Evolutionary conservation across 2,113 vertebrate species (phyloP), one percentile per base, ranked within the genome.

Genomic region (Morone saxatilis): DNA sequence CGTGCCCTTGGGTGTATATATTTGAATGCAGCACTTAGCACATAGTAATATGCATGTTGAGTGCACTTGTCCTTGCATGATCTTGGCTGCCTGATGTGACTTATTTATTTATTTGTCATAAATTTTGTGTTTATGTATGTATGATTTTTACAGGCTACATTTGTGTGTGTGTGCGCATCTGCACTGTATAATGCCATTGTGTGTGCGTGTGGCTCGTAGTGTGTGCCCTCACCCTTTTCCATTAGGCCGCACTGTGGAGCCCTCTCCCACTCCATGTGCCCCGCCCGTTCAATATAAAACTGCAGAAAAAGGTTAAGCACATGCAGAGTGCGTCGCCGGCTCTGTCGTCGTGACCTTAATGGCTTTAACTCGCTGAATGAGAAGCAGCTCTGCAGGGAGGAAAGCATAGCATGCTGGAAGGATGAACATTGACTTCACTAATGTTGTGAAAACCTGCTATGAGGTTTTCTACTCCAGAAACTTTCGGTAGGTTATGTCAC

Each of bases 281-380:
- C 61, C 36, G 25, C 14, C 45, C 3, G 3, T 20, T 85, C 74
- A 86, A 25, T 68, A 78, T 81, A 80, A 89, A 76, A 80, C 65
- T 71, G 70, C 82, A 71, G 75, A 40, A 76, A 86, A 88, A 89
- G 84, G 85, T 92, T 89, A 92, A 90, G 72, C 59, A 80, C 78
- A 92, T 91, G 83, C 88, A 89, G 60, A 82, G 80, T 38, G 47
- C 54, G 80, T 47, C 66, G 0, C 59, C 20, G 3, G 53, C 84
- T 73, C 62, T 65, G 69, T 59, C n/a, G 19, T 65, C 80, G 76
- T 80, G 81, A 85, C 84, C 72, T 78, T 77, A 86, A 81, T 65
- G 68, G 43, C 56, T 82, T 80, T 48, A 69, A 72, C 75, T 79
- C 2, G 0, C 61, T 70, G 75, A 86, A 87, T 50, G 14, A 78